These are phyloP conservation scores for Cheilosia pagana DNA, from an alignment of 2,888 invertebrate species.

Conservation along the genomic window DNA sequence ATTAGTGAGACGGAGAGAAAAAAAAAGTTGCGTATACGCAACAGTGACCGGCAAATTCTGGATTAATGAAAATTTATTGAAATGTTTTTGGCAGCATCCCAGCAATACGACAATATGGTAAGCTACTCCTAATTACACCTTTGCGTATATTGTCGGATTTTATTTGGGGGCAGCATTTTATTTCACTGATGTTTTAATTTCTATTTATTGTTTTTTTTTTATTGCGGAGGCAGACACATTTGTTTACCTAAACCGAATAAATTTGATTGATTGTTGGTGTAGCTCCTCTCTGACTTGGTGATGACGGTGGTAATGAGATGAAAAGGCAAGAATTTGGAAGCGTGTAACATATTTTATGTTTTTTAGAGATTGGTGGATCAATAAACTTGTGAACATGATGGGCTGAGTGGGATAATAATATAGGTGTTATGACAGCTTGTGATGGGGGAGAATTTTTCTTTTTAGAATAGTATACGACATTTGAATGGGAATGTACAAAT, in stretches of 20 bases:
- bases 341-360: not conserved
- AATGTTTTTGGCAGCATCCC: conserved; percentile 36
- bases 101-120: conserved; percentile 57
- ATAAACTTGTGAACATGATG: not conserved
- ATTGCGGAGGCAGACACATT: conserved; percentile 5
- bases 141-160: not conserved
- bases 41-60: conserved; percentile 20
- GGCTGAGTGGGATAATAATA: not conserved
- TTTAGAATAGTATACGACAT: not conserved
- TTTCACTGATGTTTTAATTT: not conserved
- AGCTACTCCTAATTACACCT: conserved; percentile 14
- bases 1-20: not conserved
- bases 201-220: not conserved
- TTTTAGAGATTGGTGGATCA: not conserved
- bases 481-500: not conserved
- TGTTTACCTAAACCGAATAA: not conserved
- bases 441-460: not conserved
- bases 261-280: conserved; percentile 26
- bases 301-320: not conserved
- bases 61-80: conserved; percentile 28
- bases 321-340: not conserved
- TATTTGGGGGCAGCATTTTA: not conserved
- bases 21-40: conserved; percentile 51
- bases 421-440: not conserved
- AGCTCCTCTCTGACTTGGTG: not conserved